Conservation (phyloP, 2,888 invertebrate genomes). For the Isotomurus palustris region DNA sequence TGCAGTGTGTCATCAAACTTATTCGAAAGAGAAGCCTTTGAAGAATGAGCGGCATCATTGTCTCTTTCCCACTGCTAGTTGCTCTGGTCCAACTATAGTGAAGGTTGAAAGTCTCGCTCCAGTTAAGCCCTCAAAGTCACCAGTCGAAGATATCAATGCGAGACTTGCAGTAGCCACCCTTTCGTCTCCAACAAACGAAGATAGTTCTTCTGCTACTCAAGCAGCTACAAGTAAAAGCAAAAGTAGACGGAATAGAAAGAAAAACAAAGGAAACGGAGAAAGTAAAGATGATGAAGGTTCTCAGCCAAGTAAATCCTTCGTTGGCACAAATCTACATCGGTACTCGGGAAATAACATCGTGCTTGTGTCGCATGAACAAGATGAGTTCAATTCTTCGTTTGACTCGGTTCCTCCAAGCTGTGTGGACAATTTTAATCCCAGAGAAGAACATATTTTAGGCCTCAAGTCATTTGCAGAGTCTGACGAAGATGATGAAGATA, state of each 20-base stretch:
- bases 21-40: too few relatives aligned
- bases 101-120: slow-evolving; percentile 27
- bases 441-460: slow-evolving; percentile 12
- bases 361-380: slow-evolving; percentile 9
- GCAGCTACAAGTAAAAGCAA: neutral
- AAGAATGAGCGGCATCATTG: too few relatives aligned
- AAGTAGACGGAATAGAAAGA: slow-evolving; percentile 10
- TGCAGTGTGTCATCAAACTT: too few relatives aligned
- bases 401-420: slow-evolving; percentile 1
- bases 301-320: too few relatives aligned
- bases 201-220: neutral
- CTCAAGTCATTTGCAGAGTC: neutral
- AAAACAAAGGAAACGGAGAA: slow-evolving; percentile 4
- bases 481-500: slow-evolving; percentile 19
- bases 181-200: slow-evolving; percentile 5
- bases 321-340: slow-evolving; percentile 7
- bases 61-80: too few relatives aligned
- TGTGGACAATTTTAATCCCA: slow-evolving; percentile 2
- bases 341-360: slow-evolving; percentile 29
- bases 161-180: too few relatives aligned
- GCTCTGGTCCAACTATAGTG: too few relatives aligned
- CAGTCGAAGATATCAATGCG: neutral
- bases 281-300: neutral
- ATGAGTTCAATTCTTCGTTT: neutral
- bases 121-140: neutral